Base-by-base conservation (phyloP, 1,140 invertebrate species). In the Diabrotica undecimpunctata region DNA sequence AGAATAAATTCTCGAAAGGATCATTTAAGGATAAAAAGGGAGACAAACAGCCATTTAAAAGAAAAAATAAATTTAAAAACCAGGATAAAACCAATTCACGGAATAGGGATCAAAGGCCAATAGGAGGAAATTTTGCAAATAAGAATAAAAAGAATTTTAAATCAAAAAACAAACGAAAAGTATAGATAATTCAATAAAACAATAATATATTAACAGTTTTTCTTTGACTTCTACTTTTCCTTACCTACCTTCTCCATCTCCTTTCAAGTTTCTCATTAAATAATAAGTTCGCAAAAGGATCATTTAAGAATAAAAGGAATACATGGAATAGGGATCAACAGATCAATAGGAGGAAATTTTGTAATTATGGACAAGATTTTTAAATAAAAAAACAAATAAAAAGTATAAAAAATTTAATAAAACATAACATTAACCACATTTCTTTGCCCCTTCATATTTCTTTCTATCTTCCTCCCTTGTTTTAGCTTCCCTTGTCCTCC, bases 401-500 rank as follows among this genome's bases (percentile, higher is more conserved):
- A 53, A 53, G 14, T 11, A 7, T 55, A 55, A 25, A 36, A 55
- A 55, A 11, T 13, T 55, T 13, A 7, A 14, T 55, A 14, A 14
- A 55, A 3, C 51, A 12, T 6, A 11, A 11, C 51, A 57, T 59
- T 59, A 9, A 39, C 57, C 38, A 14, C 51, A 10, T 71, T 46
- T 46, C 5, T 46, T 58, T 54, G 55, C 50, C 6, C 66, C 65
- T 65, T 62, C 51, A 66, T 70, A 65, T 67, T 75, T 62, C 25
- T 67, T 62, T 64, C 71, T 64, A 58, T 75, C 74, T 58, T 75
- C 64, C 57, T 72, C 64, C 36, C 72, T 67, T n/a, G 72, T 54
- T 41, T 68, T 54, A 0, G 77, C 75, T 55, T 76, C 64, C 38
- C 67, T 74, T 46, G 67, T 68, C 46, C 75, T 57, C 35, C 82